Conservation (phyloP, 2,888 invertebrate species). For the Drosophila rubida region DNA sequence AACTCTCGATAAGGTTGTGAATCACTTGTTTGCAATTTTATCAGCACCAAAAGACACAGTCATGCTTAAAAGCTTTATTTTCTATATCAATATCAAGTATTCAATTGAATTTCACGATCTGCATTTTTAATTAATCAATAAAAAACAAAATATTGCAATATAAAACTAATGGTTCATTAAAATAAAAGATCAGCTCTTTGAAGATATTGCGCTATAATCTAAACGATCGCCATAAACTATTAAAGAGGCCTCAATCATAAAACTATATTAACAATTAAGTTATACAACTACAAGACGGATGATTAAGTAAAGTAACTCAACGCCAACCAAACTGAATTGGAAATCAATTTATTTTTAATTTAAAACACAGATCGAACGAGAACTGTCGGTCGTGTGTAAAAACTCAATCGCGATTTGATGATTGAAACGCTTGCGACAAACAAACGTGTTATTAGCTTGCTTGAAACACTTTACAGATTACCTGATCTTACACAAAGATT, state of each 20-base stretch:
- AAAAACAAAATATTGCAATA: neutral
- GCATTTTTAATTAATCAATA: neutral
- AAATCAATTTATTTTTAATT: neutral
- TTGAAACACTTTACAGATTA: constrained; percentile 41
- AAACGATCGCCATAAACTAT: too few relatives aligned
- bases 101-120: neutral
- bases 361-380: neutral
- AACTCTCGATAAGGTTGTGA: neutral
- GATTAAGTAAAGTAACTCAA: too few relatives aligned
- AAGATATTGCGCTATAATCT: too few relatives aligned
- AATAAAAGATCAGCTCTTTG: too few relatives aligned
- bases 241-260: too few relatives aligned
- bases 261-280: too few relatives aligned
- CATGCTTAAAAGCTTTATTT: neutral
- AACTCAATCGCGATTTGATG: too few relatives aligned
- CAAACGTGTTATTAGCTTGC: constrained; percentile 7
- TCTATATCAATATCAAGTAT: neutral
- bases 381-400: too few relatives aligned
- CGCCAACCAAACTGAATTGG: neutral
- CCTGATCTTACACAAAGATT: constrained; percentile 33
- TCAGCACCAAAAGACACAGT: neutral
- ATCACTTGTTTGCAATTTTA: neutral
- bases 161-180: too few relatives aligned
- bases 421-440: constrained; percentile 18
- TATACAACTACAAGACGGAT: too few relatives aligned